Evolutionary conservation across 2,888 invertebrate species (phyloP), one percentile per base, ranked within the genome.

Genomic region (Junonia oenone): DNA sequence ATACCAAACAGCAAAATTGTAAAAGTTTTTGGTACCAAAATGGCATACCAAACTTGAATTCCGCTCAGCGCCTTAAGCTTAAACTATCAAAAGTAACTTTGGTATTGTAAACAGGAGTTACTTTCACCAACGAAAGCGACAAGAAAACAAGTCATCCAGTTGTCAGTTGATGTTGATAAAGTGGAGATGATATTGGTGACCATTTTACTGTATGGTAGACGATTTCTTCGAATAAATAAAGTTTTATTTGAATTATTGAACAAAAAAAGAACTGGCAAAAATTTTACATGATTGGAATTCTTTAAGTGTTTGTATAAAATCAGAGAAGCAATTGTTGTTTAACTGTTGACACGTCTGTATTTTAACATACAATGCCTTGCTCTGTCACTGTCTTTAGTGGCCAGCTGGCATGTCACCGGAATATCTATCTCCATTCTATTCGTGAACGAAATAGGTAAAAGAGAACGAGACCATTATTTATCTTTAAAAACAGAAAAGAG

Each of bases 61-160:
- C 11, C 47, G 46, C 35, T 31, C 5, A 9, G 15, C 22, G 43
- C 43, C 37, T 59, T 9, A 13, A 19, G 27, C 15, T 33, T 56
- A n/a, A 2, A 33, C 11, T 19, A 22, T 46, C 45, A 35, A 77
- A 22, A 78, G 66, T 76, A 76, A 63, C 71, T 71, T 70, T 70
- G 68, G 68, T 71, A 75, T 78, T 81, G 81, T 83, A 82, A 82
- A 83, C 81, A 83, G 68, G 76, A 72, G 71, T 76, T 72, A 76
- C 76, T 69, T 68, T 73, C 71, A 70, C 63, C 68, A 77, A 70
- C 73, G 73, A 73, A 68, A 68, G 76, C 72, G 67, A 64, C 76
- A 76, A 78, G 81, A 82, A 82, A 83, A 79, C 80, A 81, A 81
- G 76, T 79, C 77, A 65, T 63, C 65, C 65, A 64, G 63, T 71